Evolutionary conservation across 1,140 invertebrate species (phyloP).

Genomic region (Caenorhabditis remanei): DNA sequence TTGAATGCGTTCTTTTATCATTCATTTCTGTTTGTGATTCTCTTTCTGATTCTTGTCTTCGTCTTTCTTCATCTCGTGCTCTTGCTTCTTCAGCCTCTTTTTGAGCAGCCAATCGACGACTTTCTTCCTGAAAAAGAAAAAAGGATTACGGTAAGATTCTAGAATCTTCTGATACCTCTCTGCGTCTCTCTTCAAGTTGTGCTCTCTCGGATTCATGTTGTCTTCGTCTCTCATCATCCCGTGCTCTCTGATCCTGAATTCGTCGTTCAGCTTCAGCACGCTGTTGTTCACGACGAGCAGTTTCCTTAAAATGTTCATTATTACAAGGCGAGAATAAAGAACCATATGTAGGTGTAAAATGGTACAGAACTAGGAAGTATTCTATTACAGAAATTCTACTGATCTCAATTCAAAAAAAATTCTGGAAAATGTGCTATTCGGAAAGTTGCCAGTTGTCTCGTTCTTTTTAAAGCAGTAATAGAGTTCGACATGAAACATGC

Average conservation of each 20-base stretch:
- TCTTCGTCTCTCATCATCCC: slow-evolving; percentile 35
- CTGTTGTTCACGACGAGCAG: slow-evolving; percentile 36
- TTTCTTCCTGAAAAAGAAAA: slow-evolving; percentile 12
- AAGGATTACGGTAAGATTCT: not conserved
- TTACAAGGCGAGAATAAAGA: not conserved
- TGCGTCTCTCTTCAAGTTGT: slow-evolving; percentile 26
- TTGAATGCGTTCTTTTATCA: not conserved
- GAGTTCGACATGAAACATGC: no score
- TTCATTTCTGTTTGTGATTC: slow-evolving; percentile 3
- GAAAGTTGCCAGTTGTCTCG: no score
- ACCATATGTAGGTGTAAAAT: no score
- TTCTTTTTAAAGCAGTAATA: no score
- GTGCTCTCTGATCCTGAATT: slow-evolving; percentile 41
- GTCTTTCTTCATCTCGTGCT: slow-evolving; percentile 15
- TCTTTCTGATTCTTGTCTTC: slow-evolving; percentile 34
- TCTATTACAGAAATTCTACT: no score
- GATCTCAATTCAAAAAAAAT: no score
- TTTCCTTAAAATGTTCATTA: not conserved
- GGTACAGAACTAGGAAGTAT: no score
- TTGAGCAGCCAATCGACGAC: slow-evolving; percentile 49
- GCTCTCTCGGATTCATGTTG: slow-evolving; percentile 35
- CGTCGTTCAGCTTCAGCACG: slow-evolving; percentile 33
- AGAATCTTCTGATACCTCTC: not conserved
- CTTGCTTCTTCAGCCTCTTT: slow-evolving; percentile 38
- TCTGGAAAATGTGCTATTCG: no score